Evolutionary conservation across 2,797 vertebrate species (phyloP).

Genomic region (Brachymystax lenok): DNA sequence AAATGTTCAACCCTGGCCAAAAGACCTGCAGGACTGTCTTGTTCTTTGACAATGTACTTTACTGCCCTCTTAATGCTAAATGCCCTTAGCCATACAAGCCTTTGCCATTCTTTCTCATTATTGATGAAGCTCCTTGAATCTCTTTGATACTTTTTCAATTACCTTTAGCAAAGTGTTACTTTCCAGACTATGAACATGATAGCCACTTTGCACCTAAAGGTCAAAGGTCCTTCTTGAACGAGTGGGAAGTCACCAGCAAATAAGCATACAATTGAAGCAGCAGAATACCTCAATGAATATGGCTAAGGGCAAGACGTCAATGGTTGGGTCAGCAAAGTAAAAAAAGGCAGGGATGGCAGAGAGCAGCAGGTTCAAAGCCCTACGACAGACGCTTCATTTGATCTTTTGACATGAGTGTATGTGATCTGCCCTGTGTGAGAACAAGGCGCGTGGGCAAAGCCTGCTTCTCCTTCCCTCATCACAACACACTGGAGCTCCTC

Average conservation of each 20-base stretch:
- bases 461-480: not conserved
- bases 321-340: not conserved
- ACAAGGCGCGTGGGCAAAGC: not conserved
- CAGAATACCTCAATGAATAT: not conserved
- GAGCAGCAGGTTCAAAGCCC: not conserved
- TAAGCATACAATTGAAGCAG: not conserved
- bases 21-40: not conserved
- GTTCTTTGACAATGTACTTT: not conserved
- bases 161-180: not conserved
- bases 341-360: not conserved
- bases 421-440: conserved; percentile 7
- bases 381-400: conserved; percentile 11
- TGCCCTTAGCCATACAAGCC: not conserved
- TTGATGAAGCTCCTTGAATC: not conserved
- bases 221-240: not conserved
- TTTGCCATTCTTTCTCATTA: not conserved
- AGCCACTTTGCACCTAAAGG: not conserved
- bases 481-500: not conserved
- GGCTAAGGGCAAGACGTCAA: not conserved
- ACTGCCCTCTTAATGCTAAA: not conserved
- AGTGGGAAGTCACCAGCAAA: not conserved
- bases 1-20: not conserved
- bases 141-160: not conserved
- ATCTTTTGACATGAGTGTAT: conserved; percentile 16
- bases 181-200: not conserved